Percentiles rank a stretch among this genome's conserved stretches.
Evolutionary conservation across 2,113 vertebrate species (phyloP).

Genomic region (Myrmecobius fasciatus): DNA sequence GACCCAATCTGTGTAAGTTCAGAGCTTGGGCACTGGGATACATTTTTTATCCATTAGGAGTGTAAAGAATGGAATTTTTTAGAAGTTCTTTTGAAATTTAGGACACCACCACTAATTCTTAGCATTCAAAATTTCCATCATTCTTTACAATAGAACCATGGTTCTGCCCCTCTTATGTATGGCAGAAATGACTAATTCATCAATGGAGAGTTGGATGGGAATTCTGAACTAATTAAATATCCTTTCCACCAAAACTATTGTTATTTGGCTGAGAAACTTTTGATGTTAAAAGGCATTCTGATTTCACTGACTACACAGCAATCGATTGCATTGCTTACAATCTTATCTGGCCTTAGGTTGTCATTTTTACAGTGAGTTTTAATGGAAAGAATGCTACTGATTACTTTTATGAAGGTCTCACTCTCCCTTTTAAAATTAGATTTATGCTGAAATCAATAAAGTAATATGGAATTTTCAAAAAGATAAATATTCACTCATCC

Average conservation of each 20-base stretch:
- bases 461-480: slow-evolving; percentile 13
- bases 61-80: background rate
- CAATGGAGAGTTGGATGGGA: background rate
- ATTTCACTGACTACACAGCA: background rate
- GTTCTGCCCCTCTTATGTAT: background rate
- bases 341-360: background rate
- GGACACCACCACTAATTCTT: background rate
- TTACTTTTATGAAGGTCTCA: slow-evolving; percentile 22
- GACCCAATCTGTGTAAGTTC: background rate
- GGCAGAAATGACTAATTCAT: background rate
- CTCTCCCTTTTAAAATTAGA: slow-evolving; percentile 13
- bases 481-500: background rate
- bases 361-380: slow-evolving; percentile 31
- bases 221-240: background rate
- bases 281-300: background rate
- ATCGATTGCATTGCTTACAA: background rate
- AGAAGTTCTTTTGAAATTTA: background rate
- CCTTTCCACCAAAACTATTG: background rate
- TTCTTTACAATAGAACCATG: background rate
- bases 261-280: background rate
- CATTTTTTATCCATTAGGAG: background rate
- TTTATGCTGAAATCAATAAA: slow-evolving; percentile 11
- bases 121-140: background rate
- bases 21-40: background rate
- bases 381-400: slow-evolving; percentile 22